Evolutionary conservation across 1,140 invertebrate species (phyloP), one percentile per base, ranked within the genome.

Genomic region (Drosophila nasuta): DNA sequence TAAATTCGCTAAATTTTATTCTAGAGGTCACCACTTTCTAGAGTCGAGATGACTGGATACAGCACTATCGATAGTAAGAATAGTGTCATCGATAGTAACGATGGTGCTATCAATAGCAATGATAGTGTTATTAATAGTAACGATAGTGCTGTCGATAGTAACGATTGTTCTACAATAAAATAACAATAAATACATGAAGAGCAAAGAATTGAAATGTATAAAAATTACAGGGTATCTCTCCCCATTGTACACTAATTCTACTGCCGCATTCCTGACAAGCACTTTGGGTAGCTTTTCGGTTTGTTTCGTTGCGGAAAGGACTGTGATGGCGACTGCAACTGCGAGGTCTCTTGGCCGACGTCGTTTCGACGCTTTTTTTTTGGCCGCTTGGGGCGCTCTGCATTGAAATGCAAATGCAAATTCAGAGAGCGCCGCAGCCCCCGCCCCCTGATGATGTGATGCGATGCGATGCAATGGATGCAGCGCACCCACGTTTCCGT

Each of bases 321-420:
- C 72, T 70, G 66, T 52, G 49, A 28, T 43, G 65, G 69, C 76
- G 82, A 82, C 67, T 75, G 69, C 83, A 68, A 82, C 58, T 54
- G 15, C 17, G 48, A 25, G 82, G 71, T 49, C 66, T 83, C 70
- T 75, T 33, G 81, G 68, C 76, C 68, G 70, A 77, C 41, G 20
- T 63, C 59, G 17, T 54, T 43, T 52, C 48, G 20, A 15, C 8
- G 48, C 64, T 25, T 20, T 20, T 20, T 20, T 25, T 58, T 85
- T 56, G 56, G 66, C 60, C 79, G 75, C 80, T 77, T 70, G 82
- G 82, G 82, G 82, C 82, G 67, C 71, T 68, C 45, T 68, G 51
- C 41, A 25, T 56, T 52, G 35, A 69, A 63, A 69, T 63, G 30
- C 52, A 52, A 43, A 56, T 48, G 48, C 20, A 48, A 20, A 48